Conservation (phyloP, 2,888 invertebrate genomes). For the Drosophila borealis region DNA sequence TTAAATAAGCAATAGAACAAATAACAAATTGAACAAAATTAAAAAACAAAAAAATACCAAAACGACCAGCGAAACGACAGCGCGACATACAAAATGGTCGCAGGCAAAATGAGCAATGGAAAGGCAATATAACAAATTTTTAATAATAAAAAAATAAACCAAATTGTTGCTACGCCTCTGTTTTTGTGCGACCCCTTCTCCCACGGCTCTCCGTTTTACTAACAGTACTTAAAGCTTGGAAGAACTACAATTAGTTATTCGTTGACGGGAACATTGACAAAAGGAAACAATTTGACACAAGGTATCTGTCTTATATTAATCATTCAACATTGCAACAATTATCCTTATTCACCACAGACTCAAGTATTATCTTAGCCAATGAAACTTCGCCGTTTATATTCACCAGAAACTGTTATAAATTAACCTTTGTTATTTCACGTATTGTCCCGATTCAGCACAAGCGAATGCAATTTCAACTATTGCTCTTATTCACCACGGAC, state of each 20-base stretch:
- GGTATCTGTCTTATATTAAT: too few relatives aligned
- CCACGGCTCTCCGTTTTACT: too few relatives aligned
- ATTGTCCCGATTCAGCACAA: neutral
- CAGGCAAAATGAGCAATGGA: slow-evolving; percentile 64
- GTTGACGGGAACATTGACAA: too few relatives aligned
- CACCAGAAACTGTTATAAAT: too few relatives aligned
- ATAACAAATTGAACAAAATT: slow-evolving; percentile 29
- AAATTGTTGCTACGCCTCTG: slow-evolving; percentile 39
- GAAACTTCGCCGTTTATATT: too few relatives aligned
- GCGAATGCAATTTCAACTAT: neutral
- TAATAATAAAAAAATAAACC: slow-evolving; percentile 75
- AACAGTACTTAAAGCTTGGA: too few relatives aligned
- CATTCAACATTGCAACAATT: neutral
- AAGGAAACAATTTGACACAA: too few relatives aligned
- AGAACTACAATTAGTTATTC: too few relatives aligned
- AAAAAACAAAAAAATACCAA: slow-evolving; percentile 17
- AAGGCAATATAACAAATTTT: slow-evolving; percentile 75
- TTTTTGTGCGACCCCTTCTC: slow-evolving; percentile 16
- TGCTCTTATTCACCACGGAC: neutral
- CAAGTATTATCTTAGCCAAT: neutral
- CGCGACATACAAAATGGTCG: slow-evolving; percentile 35
- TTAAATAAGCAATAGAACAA: slow-evolving; percentile 46
- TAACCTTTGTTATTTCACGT: neutral
- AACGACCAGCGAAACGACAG: slow-evolving; percentile 29
- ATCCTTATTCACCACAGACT: neutral